Evolutionary conservation across 1,140 invertebrate species (phyloP).

Genomic region (Monochamus saltuarius): DNA sequence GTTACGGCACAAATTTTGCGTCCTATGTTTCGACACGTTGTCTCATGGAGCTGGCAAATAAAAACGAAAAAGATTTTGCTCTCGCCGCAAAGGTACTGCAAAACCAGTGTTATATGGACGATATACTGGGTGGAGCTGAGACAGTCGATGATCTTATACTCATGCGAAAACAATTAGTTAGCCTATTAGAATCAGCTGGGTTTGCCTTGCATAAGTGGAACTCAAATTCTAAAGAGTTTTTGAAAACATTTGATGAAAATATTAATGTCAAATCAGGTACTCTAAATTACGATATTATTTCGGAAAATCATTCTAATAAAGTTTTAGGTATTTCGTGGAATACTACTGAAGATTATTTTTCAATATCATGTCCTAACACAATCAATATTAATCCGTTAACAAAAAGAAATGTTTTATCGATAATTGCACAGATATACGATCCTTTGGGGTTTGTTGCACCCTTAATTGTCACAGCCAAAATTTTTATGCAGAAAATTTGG

Average conservation of each 20-base stretch:
- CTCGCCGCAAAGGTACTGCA: conserved; percentile 32
- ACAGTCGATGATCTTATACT: neutral
- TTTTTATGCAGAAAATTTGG: neutral
- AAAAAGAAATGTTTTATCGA: conserved; percentile 22
- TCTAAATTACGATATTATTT: too few relatives aligned
- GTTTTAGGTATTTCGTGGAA: conserved; percentile 25
- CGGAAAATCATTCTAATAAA: too few relatives aligned
- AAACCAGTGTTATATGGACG: conserved; percentile 23
- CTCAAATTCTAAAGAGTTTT: conserved; percentile 2
- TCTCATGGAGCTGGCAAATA: conserved; percentile 38
- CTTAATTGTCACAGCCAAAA: conserved; percentile 16
- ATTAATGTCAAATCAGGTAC: conserved; percentile 4
- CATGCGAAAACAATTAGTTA: neutral
- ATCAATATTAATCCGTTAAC: neutral
- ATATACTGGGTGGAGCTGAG: conserved; percentile 27
- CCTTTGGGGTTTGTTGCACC: conserved; percentile 18
- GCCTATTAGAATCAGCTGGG: conserved; percentile 2
- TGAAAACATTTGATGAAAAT: too few relatives aligned
- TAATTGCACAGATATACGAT: conserved; percentile 23
- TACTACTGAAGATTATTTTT: too few relatives aligned
- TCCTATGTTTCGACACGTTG: conserved; percentile 43
- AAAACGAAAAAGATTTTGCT: conserved; percentile 37
- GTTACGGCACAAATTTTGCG: conserved; percentile 46
- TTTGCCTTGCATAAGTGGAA: conserved; percentile 23
- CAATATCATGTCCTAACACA: too few relatives aligned